phyloP scores from a whole-genome alignment of 2,797 vertebrate species.

The Coendou prehensilis region DNA sequence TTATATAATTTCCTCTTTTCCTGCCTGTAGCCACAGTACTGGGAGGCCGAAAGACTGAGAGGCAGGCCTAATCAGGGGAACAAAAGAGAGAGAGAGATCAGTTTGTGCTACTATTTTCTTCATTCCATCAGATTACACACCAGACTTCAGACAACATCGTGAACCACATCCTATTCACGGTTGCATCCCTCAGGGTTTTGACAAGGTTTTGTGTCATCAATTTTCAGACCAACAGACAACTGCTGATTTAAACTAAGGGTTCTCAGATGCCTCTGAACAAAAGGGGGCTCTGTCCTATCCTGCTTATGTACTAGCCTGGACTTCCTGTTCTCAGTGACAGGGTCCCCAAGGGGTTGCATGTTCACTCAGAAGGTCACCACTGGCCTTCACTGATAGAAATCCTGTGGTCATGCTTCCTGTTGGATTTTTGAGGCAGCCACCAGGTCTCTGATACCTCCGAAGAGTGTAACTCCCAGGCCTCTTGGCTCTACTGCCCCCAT shows the following conservation, averaged over 20 bases:
- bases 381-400: background rate
- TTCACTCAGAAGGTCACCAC: background rate
- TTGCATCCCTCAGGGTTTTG: background rate
- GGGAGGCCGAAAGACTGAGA: background rate
- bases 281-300: background rate
- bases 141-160: background rate
- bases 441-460: background rate
- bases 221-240: background rate
- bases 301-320: background rate
- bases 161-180: background rate
- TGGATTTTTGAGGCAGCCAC: background rate
- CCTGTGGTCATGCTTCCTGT: background rate
- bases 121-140: background rate
- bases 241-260: background rate
- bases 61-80: background rate
- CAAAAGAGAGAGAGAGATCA: background rate
- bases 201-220: slow-evolving; percentile 23
- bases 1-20: background rate
- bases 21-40: background rate
- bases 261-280: background rate
- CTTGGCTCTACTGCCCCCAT: background rate
- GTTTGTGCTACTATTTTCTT: background rate
- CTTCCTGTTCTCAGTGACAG: background rate
- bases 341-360: background rate
- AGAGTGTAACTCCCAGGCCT: slow-evolving; percentile 1